Percentiles rank a stretch among this genome's conserved stretches.
These are phyloP conservation scores for Burhinus oedicnemus DNA, from an alignment of 2,113 vertebrate genomes.

Conservation along the genomic window DNA sequence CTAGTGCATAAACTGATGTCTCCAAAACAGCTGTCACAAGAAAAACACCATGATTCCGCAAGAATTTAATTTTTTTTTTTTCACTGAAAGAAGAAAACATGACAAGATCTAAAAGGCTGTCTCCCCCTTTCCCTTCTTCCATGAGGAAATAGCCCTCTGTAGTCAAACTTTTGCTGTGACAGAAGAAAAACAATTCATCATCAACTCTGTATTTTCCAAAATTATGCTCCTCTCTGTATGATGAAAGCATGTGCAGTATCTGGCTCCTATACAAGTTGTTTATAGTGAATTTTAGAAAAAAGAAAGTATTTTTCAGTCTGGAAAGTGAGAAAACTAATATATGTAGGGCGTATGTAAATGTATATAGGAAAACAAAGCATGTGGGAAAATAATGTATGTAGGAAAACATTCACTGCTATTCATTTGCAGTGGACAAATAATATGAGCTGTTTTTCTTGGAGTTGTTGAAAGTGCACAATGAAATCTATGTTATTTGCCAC, in stretches of 20 bases:
- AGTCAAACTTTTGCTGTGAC: background rate
- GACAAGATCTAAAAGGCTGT: background rate
- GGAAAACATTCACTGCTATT: background rate
- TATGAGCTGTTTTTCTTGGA: background rate
- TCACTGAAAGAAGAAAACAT: background rate
- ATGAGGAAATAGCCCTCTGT: background rate
- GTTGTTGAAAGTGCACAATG: background rate
- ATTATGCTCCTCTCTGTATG: background rate
- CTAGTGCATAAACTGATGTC: background rate
- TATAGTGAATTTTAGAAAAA: background rate
- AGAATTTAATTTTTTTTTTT: background rate
- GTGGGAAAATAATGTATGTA: background rate
- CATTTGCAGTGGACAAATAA: background rate
- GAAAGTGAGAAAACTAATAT: background rate
- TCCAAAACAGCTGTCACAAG: background rate
- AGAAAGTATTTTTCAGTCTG: background rate
- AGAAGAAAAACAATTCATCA: background rate
- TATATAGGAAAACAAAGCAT: background rate
- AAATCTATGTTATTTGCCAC: background rate
- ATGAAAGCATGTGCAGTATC: background rate
- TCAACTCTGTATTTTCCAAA: background rate
- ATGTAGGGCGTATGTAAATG: background rate
- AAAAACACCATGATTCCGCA: background rate
- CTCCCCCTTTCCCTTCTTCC: background rate
- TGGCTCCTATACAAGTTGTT: background rate